Evolutionary conservation across 2,888 invertebrate genomes (phyloP).

Genomic region (Teleiodes luculella): DNA sequence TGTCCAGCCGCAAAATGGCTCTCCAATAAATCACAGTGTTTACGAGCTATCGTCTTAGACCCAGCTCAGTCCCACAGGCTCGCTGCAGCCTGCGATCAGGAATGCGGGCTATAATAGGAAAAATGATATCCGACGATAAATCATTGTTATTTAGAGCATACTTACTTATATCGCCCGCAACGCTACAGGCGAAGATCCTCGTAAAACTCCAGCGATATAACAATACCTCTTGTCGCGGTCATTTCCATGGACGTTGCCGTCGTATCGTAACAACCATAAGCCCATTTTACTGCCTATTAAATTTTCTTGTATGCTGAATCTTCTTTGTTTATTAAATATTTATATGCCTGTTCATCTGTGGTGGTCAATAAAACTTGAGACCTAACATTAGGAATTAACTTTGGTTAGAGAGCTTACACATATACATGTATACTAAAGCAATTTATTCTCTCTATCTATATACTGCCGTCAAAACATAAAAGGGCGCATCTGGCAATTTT

Average conservation of each 20-base stretch:
- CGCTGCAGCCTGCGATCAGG: conserved; percentile 18
- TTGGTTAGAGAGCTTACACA: no score
- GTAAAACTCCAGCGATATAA: conserved; percentile 1
- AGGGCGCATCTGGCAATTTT: no score
- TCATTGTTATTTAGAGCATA: conserved; percentile 48
- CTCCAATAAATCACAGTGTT: conserved; percentile 52
- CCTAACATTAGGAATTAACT: background rate
- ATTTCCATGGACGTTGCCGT: background rate
- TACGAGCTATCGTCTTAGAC: conserved; percentile 38
- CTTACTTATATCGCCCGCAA: conserved; percentile 32
- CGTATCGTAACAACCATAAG: background rate
- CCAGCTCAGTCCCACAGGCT: conserved; percentile 30
- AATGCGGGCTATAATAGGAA: conserved; percentile 36
- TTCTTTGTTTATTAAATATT: background rate
- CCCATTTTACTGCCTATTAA: background rate
- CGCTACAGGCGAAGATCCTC: conserved; percentile 1
- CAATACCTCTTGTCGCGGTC: background rate
- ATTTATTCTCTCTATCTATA: no score
- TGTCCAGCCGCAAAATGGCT: conserved; percentile 45
- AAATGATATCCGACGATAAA: conserved; percentile 41
- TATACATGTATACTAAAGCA: no score
- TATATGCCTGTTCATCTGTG: background rate
- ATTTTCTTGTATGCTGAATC: background rate
- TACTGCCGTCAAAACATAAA: no score
- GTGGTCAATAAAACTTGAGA: background rate